Evolutionary conservation across 2,888 invertebrate species (phyloP), one percentile per base, ranked within the genome.

Genomic region (Microctonus brassicae): DNA sequence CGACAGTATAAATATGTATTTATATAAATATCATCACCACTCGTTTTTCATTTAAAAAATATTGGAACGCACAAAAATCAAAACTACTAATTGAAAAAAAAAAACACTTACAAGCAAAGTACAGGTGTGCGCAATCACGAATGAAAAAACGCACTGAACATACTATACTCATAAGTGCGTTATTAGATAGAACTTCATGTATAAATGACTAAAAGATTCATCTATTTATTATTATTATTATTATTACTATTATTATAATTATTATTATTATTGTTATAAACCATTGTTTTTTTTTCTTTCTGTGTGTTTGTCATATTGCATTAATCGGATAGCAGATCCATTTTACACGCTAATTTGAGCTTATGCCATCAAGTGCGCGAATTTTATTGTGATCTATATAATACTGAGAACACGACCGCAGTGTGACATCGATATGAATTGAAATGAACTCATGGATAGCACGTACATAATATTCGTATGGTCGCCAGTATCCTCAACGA

Each of bases 261-360:
- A 75, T 72, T 75, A 77, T 77, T 73, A 75, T 75, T 75, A 79
- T 80, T 80, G 77, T 79, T 79, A 75, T 77, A 78, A 76, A 80
- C 79, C 75, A 77, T 77, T 82, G 75, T 83, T 79, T 80, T 78
- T 47, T 64, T 36, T 71, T 58, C 62, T 70, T 75, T 70, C 75
- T 78, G 80, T 81, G 81, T 82, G 82, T 78, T 80, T 81, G 77
- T 82, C 77, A 81, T 81, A 79, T 78, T 75, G 80, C 80, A 79
- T 77, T 76, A 79, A 76, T 79, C 79, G 82, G 77, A 82, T 77
- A 81, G 80, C 77, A 81, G 80, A 75, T 62, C 55, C 61, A 62
- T 71, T 70, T 75, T 74, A 74, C 76, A 82, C 81, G 82, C 78
- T 82, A 83, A 81, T 81, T 77, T 79, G 76, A 80, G 83, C 81